Conservation (phyloP, 2,797 vertebrate genomes). For the Sciurus vulgaris region DNA sequence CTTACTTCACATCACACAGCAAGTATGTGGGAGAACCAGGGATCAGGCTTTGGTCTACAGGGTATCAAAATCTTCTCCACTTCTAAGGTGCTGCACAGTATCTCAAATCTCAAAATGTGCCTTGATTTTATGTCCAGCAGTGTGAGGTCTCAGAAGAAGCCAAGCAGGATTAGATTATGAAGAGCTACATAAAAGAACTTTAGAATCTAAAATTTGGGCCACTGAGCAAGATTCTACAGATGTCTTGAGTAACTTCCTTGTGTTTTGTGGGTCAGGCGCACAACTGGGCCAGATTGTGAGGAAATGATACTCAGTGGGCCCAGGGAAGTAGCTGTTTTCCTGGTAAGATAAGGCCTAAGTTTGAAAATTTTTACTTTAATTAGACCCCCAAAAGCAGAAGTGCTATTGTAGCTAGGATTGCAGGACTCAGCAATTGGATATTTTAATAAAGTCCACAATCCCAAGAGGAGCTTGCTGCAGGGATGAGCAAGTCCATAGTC, state of each 20-base stretch:
- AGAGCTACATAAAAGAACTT: not conserved
- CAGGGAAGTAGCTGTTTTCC: not conserved
- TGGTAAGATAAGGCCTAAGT: constrained; percentile 26
- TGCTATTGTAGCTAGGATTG: not conserved
- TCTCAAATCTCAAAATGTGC: not conserved
- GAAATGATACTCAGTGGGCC: not conserved
- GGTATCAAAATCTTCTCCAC: not conserved
- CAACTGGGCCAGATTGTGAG: not conserved
- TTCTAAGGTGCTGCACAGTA: not conserved
- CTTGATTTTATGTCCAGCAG: not conserved
- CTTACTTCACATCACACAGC: not conserved
- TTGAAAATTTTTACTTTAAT: constrained; percentile 39
- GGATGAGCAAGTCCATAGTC: not conserved
- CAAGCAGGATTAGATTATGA: not conserved
- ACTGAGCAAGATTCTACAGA: not conserved
- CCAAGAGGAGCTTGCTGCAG: not conserved
- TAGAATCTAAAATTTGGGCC: not conserved
- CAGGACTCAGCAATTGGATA: constrained; percentile 6
- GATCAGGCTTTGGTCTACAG: not conserved
- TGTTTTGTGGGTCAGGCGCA: not conserved
- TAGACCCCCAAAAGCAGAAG: not conserved
- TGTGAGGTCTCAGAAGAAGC: not conserved
- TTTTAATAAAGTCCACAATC: constrained; percentile 64
- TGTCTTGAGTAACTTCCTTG: not conserved
- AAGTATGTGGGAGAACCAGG: not conserved